Base-by-base conservation (phyloP, 2,888 invertebrate species). In the Cenopis cana region DNA sequence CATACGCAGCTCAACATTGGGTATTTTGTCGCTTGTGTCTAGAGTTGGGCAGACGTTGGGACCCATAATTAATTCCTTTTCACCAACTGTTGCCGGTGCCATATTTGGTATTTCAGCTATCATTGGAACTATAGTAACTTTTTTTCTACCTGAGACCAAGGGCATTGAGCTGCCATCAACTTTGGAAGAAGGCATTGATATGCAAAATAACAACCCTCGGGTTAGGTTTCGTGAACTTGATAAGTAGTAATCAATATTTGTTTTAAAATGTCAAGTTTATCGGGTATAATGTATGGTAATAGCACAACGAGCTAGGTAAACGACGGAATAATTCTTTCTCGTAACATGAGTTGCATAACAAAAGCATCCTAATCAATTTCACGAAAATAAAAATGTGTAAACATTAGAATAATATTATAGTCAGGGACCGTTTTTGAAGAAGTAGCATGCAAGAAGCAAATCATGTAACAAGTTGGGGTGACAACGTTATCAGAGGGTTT, bases 1-100 rank as follows among this genome's bases (percentile, higher is more conserved):
- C 1, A 95, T 98, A 0, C 94, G 98, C 36, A 98, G 97, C 82
- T 95, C 96, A 61, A 97, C 97, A 0, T 94, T 98, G 75, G 98
- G 98, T 0, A 92, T 96, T 14, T 95, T 97, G 57, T 97, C 97
- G 0, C 96, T 97, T 90, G 94, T 96, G 75, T 96, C 97, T 0
- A 94, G 98, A 79, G 81, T 97, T 29, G 98, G 98, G 0, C 97
- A 97, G 3, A 96, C 97, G 86, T 76, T 95, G 3, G 96, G 97
- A 0, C 98, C 98, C 0, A 96, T 95, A 76, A 94, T 98, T 11
- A 96, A 96, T 52, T 90, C 95, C 11, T 82, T 97, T 77, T 85
- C 87, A 20, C 81, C 83, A 50, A 75, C 69, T 6, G 70, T 72
- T 1, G 82, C 89, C 73, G 80, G 88, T 0, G 76, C 94, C 0